Evolutionary conservation across 2,888 invertebrate genomes (phyloP).

Genomic region (Pollenia labialis): DNA sequence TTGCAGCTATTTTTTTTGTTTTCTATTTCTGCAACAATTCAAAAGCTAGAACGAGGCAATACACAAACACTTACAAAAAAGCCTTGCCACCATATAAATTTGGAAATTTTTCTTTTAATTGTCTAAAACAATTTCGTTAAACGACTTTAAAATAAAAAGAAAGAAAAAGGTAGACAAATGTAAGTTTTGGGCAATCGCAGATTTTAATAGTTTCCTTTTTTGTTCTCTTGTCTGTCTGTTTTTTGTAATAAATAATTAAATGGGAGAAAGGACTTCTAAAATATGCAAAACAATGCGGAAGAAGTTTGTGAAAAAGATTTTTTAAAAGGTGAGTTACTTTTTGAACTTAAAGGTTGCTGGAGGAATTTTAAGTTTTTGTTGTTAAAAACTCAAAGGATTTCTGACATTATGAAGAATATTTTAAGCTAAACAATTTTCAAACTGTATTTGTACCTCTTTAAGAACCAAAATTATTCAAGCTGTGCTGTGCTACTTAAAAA

Average conservation of each 20-base stretch:
- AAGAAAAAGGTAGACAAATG: slow-evolving; percentile 24
- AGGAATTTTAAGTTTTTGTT: not conserved
- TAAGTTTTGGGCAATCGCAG: slow-evolving; percentile 23
- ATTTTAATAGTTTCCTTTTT: slow-evolving; percentile 20
- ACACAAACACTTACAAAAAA: not conserved
- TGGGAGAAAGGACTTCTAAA: slow-evolving; percentile 31
- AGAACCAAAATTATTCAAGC: no score
- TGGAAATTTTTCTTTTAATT: slow-evolving; percentile 52
- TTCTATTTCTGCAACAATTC: not conserved
- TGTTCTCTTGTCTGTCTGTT: not conserved
- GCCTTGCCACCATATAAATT: slow-evolving; percentile 27
- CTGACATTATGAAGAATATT: not conserved
- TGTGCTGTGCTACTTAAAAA: no score
- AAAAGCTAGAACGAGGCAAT: slow-evolving; percentile 33
- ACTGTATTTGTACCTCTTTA: no score
- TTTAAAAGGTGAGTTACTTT: not conserved
- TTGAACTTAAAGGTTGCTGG: not conserved
- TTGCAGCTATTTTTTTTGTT: not conserved
- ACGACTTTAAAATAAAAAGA: slow-evolving; percentile 6
- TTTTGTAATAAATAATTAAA: slow-evolving; percentile 50
- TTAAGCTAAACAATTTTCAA: not conserved
- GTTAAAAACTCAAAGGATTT: not conserved
- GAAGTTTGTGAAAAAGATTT: not conserved
- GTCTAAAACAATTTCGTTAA: slow-evolving; percentile 36
- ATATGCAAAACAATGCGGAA: slow-evolving; percentile 51